Percentiles rank a stretch among this genome's conserved stretches.
Conservation (phyloP, 2,888 invertebrate species). For the Lepidonotus clava region DNA sequence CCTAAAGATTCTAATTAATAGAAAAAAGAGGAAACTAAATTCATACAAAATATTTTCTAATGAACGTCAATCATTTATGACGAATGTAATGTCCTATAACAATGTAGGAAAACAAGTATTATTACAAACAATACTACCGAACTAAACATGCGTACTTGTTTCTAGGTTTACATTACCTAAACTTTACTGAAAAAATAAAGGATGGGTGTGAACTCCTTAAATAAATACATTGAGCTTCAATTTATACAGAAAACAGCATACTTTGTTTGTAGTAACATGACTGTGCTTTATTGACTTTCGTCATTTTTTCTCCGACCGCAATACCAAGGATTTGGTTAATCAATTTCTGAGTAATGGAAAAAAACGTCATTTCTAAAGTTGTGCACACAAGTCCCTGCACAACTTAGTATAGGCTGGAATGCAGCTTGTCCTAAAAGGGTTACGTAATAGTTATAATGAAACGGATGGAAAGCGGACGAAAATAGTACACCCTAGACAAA, state of each 20-base stretch:
- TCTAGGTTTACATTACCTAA: background rate
- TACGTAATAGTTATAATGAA: background rate
- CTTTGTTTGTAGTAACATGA: background rate
- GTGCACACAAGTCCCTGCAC: background rate
- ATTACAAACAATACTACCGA: background rate
- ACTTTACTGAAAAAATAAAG: background rate
- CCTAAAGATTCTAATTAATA: too few relatives aligned
- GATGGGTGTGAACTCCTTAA: too few relatives aligned
- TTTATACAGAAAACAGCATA: constrained; percentile 12
- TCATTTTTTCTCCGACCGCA: background rate
- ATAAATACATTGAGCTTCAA: background rate
- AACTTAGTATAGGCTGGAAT: background rate
- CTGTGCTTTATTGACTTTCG: background rate
- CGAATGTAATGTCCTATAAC: background rate
- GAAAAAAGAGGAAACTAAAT: too few relatives aligned
- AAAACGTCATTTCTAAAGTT: background rate
- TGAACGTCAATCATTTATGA: background rate
- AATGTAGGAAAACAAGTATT: background rate
- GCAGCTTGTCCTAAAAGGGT: background rate
- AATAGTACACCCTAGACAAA: background rate
- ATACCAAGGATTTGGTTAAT: background rate
- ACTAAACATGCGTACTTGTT: background rate
- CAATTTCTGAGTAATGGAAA: background rate
- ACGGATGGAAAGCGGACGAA: background rate
- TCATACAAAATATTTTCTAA: background rate